Evolutionary conservation across 30 jellyfish, hydroid and myxozoan species (phyloP).

Genomic region (Aurelia aurita complex sp. Pacific): DNA sequence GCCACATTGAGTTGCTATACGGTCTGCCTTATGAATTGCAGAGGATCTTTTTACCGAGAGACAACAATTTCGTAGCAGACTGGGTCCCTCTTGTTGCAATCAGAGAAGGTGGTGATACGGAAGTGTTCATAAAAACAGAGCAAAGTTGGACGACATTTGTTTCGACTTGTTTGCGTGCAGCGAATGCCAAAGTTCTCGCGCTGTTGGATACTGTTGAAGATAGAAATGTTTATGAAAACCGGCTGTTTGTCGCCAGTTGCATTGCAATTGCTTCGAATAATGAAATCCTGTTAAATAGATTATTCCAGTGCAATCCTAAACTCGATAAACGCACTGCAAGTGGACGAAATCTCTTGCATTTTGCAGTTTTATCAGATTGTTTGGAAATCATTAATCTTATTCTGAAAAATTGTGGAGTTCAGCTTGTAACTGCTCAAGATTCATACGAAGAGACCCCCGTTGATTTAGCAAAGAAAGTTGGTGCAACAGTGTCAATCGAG

Average conservation of each 20-base stretch:
- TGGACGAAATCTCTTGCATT: conserved; percentile 44
- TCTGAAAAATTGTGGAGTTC: not conserved
- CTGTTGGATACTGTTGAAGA: conserved; percentile 14
- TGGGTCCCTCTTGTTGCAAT: conserved; percentile 42
- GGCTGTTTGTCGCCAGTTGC: conserved; percentile 37
- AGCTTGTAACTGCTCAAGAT: conserved; percentile 19
- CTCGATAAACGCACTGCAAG: conserved; percentile 41
- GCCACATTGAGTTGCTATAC: conserved; percentile 32
- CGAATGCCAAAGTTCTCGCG: conserved; percentile 13
- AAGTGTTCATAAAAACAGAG: conserved; percentile 35
- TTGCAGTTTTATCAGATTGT: conserved; percentile 28
- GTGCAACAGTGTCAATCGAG: not conserved
- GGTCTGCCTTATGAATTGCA: conserved; percentile 62
- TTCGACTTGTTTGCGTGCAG: conserved; percentile 36
- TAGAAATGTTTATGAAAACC: conserved; percentile 1
- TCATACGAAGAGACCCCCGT: conserved; percentile 14
- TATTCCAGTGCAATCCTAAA: not conserved
- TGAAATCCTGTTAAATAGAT: not conserved
- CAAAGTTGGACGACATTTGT: conserved; percentile 37
- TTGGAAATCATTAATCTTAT: conserved; percentile 9
- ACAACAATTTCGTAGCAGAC: conserved; percentile 24
- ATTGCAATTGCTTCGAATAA: conserved; percentile 21
- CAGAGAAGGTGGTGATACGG: conserved; percentile 27
- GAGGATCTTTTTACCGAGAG: conserved; percentile 13
- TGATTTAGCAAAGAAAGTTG: conserved; percentile 9